Conservation (phyloP, 2,888 invertebrate genomes). For the Trissonchulus sp. region DNA sequence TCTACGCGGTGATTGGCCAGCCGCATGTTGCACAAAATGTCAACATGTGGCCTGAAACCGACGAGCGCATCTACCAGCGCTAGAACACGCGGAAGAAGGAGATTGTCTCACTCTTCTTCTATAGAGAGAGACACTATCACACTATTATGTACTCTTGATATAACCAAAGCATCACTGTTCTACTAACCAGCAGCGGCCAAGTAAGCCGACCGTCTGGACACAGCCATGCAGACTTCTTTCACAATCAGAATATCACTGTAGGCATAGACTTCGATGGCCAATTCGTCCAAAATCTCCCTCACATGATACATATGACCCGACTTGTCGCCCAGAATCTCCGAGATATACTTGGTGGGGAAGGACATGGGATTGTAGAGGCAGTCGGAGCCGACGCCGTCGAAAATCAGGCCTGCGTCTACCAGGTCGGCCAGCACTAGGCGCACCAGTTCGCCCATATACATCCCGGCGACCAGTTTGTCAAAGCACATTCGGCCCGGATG, state of each 20-base stretch:
- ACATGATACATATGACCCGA: conserved; percentile 61
- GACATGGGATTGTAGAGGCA: conserved; percentile 62
- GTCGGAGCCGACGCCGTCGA: conserved; percentile 46
- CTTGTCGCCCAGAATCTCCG: conserved; percentile 71
- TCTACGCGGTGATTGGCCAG: too few species aligned
- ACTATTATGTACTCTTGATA: background rate
- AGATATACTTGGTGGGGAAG: conserved; percentile 93
- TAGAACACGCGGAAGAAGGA: too few species aligned
- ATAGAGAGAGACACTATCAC: too few species aligned
- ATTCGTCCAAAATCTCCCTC: conserved; percentile 73
- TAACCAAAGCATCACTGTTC: conserved; percentile 7
- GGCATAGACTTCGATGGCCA: conserved; percentile 61
- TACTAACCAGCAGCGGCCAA: conserved; percentile 69
- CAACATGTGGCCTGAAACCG: too few species aligned
- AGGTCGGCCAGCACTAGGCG: conserved; percentile 75
- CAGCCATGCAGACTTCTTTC: conserved; percentile 79
- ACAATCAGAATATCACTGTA: conserved; percentile 70
- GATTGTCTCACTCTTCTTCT: too few species aligned
- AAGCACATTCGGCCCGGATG: conserved; percentile 60
- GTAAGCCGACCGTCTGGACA: conserved; percentile 85
- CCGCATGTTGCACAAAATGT: too few species aligned
- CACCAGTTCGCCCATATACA: conserved; percentile 95
- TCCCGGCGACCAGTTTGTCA: conserved; percentile 97
- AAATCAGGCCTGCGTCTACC: conserved; percentile 56
- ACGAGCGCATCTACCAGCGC: too few species aligned